Conservation (phyloP, 1,140 invertebrate genomes). For the Cydia strobilella region DNA sequence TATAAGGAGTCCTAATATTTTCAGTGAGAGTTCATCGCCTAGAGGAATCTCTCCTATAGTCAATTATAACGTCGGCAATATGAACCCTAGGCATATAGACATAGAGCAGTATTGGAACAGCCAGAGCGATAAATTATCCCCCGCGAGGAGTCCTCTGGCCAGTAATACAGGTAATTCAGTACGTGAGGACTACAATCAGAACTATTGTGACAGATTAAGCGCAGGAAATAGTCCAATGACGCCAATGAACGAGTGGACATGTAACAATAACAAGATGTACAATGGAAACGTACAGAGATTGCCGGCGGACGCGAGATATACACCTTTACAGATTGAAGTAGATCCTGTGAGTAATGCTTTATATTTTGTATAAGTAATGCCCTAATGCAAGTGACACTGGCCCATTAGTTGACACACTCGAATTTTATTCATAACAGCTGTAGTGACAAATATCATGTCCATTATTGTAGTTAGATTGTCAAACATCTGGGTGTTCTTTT, state of each 20-base stretch:
- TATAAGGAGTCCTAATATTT: constrained; percentile 65
- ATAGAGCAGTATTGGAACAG: constrained; percentile 74
- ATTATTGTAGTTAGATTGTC: too few relatives aligned
- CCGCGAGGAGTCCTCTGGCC: constrained; percentile 57
- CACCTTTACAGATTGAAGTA: constrained; percentile 83
- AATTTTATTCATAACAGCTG: too few relatives aligned
- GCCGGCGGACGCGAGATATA: constrained; percentile 70
- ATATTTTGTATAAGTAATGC: background rate
- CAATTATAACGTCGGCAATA: constrained; percentile 78
- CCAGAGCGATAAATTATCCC: constrained; percentile 64
- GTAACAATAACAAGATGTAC: constrained; percentile 38
- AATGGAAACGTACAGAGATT: constrained; percentile 63
- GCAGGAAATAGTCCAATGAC: constrained; percentile 62
- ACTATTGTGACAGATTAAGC: constrained; percentile 72
- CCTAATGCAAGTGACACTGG: too few relatives aligned
- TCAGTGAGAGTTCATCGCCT: constrained; percentile 73
- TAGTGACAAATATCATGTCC: too few relatives aligned
- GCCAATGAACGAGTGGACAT: constrained; percentile 49
- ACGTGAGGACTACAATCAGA: constrained; percentile 73
- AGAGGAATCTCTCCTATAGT: constrained; percentile 73
- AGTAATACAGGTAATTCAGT: constrained; percentile 62
- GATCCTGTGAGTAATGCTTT: constrained; percentile 82
- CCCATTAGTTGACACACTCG: too few relatives aligned
- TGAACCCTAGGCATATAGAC: constrained; percentile 78
- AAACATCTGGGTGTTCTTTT: too few relatives aligned